Evolutionary conservation across 2,797 vertebrate genomes (phyloP), one percentile per base, ranked within the genome.

Genomic region (Mormyrus hasselquistii): DNA sequence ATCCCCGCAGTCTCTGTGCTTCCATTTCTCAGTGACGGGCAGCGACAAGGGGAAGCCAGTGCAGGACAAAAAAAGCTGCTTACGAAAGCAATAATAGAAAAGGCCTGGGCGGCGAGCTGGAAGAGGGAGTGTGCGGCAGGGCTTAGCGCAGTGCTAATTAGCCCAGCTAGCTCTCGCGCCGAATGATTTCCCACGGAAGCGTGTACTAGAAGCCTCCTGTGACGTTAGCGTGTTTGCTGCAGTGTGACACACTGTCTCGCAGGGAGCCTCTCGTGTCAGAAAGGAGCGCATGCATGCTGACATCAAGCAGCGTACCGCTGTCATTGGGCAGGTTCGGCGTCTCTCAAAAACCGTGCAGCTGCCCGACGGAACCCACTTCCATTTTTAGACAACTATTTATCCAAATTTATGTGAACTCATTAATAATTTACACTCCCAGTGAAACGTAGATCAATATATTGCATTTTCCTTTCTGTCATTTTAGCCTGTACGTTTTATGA

Each of bases 91-190:
- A 91, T 90, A 92, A 88, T 89, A 90, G 87, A 88, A 76, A 65
- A 29, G 90, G 89, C 90, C 47, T 29, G 41, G 29, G 87, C 69
- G 55, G 85, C 82, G 85, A 89, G 25, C 47, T 55, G 57, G 55
- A 50, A 44, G 87, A 49, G 76, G 59, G 59, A 79, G 86, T 19
- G 73, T 65, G 86, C 57, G 88, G 88, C 90, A 91, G 92, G 91
- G 69, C 92, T 91, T 93, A 94, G 91, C 87, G 88, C 79, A 91
- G 90, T 89, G 92, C 93, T 93, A 92, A 92, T 91, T 89, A 88
- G 87, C 92, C 90, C 91, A 76, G 87, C 89, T 83, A 85, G 84
- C n/a, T 69, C 44, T 52, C 89, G 65, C 85, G 91, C 87, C 90
- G 87, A 90, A 90, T 92, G 92, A 90, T 91, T 52, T 89, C 84